Evolutionary conservation across 2,888 invertebrate species (phyloP), one percentile per base, ranked within the genome.

Genomic region (Sesia bembeciformis): DNA sequence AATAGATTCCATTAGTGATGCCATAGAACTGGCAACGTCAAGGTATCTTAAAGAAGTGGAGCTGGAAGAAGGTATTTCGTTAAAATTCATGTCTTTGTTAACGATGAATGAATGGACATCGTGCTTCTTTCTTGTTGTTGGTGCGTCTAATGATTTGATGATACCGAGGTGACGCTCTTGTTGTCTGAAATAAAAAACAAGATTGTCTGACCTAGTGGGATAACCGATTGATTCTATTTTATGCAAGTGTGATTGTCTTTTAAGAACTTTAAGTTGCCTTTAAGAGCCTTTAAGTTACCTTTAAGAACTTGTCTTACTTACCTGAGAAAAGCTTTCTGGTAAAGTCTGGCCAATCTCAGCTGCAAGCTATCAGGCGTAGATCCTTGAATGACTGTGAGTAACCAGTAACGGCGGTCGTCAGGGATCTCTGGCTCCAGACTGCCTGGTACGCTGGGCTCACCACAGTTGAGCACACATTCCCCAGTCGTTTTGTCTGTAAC

Each of bases 141-240:
- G 83, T 52, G 89, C 83, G 56, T 89, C 84, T 70, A 87, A 74
- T 63, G 90, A 78, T 71, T 91, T 84, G 39, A 92, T 90, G 57
- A 95, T 93, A 5, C 96, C 96, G 53, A 96, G 90, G 74, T 96
- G 96, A 56, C 91, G 91, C 70, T 95, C 94, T 82, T 96, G 96
- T 72, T 96, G 96, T 65, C 94, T 94, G 80, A 40, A 83, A 78
- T 40, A 53, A 23, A 23, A 23, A 23, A 23, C 23, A 23, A 23
- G 23, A 23, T 23, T 23, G 23, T 23, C 23, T 23, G 23, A 23
- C 23, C 23, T 23, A 23, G 23, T 23, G 23, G 23, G 23, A 23
- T 23, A 23, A 23, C 23, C 23, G 23, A 23, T 23, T 23, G 23
- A 23, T 23, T 23, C 2, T 23, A 50, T 50, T 50, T 6, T n/a